These are phyloP conservation scores for Andrena chrysosceles DNA, from an alignment of 2,888 invertebrate genomes.

Conservation along the genomic window DNA sequence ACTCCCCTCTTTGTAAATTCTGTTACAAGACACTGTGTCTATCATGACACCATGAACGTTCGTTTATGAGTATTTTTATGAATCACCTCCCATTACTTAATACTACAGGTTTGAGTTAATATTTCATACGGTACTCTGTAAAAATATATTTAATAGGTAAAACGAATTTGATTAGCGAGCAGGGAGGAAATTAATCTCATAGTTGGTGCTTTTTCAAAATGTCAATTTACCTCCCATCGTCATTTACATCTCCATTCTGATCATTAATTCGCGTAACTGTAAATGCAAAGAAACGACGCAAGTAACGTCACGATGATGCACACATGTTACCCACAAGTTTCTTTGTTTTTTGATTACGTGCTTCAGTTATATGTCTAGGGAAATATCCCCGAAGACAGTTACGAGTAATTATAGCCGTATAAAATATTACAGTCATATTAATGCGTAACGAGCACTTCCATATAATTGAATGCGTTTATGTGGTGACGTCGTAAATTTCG, in stretches of 20 bases:
- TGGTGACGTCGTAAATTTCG: constrained; percentile 59
- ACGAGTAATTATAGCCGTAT: constrained; percentile 61
- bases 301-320: constrained; percentile 41
- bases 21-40: too few relatives aligned
- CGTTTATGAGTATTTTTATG: too few relatives aligned
- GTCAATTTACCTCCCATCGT: neutral
- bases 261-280: constrained; percentile 40
- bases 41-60: too few relatives aligned
- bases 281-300: constrained; percentile 42
- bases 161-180: neutral
- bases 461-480: constrained; percentile 62
- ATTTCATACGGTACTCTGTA: too few relatives aligned
- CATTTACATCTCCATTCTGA: constrained; percentile 11
- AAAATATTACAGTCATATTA: constrained; percentile 64
- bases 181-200: neutral
- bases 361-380: constrained; percentile 35
- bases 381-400: constrained; percentile 62
- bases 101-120: too few relatives aligned
- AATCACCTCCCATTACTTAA: too few relatives aligned
- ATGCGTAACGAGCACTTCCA: constrained; percentile 48
- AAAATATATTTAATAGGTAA: neutral
- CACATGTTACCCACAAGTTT: constrained; percentile 8
- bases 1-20: too few relatives aligned
- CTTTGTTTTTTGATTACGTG: constrained; percentile 40
- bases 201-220: neutral